Percentiles rank a stretch among this genome's conserved stretches.
Conservation (phyloP, 2,888 invertebrate species). For the Pasiphila rectangulata region DNA sequence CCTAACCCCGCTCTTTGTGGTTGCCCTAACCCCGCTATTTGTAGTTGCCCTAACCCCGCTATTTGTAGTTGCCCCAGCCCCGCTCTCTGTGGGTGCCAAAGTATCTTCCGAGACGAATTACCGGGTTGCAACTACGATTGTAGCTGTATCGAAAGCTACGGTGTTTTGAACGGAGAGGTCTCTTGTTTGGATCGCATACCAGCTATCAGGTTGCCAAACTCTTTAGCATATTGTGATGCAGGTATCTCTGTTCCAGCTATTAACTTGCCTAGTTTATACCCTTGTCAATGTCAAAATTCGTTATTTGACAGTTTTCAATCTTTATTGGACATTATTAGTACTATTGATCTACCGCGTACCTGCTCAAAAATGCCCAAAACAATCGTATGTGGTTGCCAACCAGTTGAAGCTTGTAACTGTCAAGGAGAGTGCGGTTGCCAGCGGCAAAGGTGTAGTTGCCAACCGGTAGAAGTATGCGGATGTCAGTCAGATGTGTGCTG, state of each 20-base stretch:
- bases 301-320: not conserved
- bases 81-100: slow-evolving; percentile 13
- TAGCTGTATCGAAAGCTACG: slow-evolving; percentile 11
- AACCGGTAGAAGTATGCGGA: slow-evolving; percentile 7
- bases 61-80: not conserved
- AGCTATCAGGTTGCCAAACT: slow-evolving; percentile 18
- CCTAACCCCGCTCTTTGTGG: not conserved
- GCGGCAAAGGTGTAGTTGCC: slow-evolving; percentile 11
- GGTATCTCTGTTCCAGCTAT: slow-evolving; percentile 7
- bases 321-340: not conserved
- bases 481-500: slow-evolving; percentile 5
- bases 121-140: slow-evolving; percentile 21
- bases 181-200: slow-evolving; percentile 15
- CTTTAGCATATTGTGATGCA: not conserved
- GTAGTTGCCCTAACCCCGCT: not conserved
- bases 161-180: slow-evolving; percentile 14
- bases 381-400: slow-evolving; percentile 6
- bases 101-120: slow-evolving; percentile 20
- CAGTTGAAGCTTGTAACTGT: slow-evolving; percentile 4
- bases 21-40: not conserved
- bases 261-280: slow-evolving; percentile 5
- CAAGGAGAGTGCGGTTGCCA: slow-evolving; percentile 10
- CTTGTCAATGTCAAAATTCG: slow-evolving; percentile 18
- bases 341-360: slow-evolving; percentile 2
- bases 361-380: slow-evolving; percentile 9